Evolutionary conservation across 2,888 invertebrate species (phyloP), one percentile per base, ranked within the genome.

Genomic region (Stenoptilia bipunctidactyla): DNA sequence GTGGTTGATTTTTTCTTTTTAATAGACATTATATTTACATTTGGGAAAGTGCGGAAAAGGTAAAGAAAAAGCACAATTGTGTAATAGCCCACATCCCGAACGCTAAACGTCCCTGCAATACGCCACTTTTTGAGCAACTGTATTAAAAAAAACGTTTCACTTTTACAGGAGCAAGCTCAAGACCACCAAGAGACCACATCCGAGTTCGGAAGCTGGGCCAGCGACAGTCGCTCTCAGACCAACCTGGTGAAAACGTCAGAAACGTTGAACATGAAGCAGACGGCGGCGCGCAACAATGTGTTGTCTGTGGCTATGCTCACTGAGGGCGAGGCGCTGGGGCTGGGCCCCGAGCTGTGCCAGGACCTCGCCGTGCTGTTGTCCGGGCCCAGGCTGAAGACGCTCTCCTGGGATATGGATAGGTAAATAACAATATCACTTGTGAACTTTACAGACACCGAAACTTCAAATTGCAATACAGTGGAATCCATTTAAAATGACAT

Each of bases 281-380:
- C 72, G 43, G 55, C 67, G 60, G 55, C 74, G 48, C 55, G 65
- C 55, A 86, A 90, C 30, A 87, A 87, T 51, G 80, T 85, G 2
- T 66, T 87, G 2, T 87, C 87, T 0, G 85, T 82, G 0, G 86
- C 86, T 1, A 77, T 87, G 13, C 62, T 88, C n/a, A 61, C 61
- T 0, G 88, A 88, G 52, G 88, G 87, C 9, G 89, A 90, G 51
- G 84, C 86, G 12, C 63, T 91, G n/a, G 91, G 90, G 0, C 80
- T 91, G 13, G 85, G 86, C 27, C 72, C 86, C 0, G 89, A 89
- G 44, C 60, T 91, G 25, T 88, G 90, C 55, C 90, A 90, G 60
- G 92, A 92, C 63, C 72, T 92, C 13, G 87, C 89, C 1, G 90
- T 90, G 4, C 84, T 92, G 41, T 67, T 92, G 12, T 89, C 89